Evolutionary conservation across 2,113 vertebrate species (phyloP).

Genomic region (Hylia prasina): DNA sequence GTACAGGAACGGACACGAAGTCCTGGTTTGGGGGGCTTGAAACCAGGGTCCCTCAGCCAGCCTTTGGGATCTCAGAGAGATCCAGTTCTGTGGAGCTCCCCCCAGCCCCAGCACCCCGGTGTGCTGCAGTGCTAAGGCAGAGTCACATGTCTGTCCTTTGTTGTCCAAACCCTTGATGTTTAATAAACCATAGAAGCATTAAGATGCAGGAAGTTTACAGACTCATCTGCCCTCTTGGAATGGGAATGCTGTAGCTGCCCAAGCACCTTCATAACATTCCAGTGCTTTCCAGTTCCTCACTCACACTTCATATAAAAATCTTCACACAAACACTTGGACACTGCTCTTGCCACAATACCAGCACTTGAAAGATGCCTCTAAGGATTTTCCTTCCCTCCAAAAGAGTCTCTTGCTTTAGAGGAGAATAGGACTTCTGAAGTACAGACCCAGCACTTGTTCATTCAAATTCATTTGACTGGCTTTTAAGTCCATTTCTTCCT

Average conservation of each 20-base stretch:
- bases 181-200: not conserved
- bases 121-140: not conserved
- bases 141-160: not conserved
- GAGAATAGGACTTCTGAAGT: not conserved
- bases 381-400: not conserved
- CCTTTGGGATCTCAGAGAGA: too few relatives aligned
- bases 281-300: not conserved
- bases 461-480: not conserved
- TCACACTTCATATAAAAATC: not conserved
- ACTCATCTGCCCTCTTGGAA: not conserved
- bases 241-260: not conserved
- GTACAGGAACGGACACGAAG: too few relatives aligned
- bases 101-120: too few relatives aligned
- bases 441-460: not conserved
- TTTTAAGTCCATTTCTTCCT: slow-evolving; percentile 63
- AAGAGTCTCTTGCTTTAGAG: not conserved
- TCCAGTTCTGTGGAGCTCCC: too few relatives aligned
- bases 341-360: not conserved
- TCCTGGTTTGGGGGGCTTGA: too few relatives aligned
- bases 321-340: not conserved
- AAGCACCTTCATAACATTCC: not conserved
- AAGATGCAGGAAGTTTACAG: not conserved
- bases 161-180: not conserved
- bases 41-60: too few relatives aligned
- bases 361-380: not conserved